These are phyloP conservation scores for Parazoanthus atlanticus DNA, from an alignment of 92 coral and sea anemone genomes.

Conservation along the genomic window DNA sequence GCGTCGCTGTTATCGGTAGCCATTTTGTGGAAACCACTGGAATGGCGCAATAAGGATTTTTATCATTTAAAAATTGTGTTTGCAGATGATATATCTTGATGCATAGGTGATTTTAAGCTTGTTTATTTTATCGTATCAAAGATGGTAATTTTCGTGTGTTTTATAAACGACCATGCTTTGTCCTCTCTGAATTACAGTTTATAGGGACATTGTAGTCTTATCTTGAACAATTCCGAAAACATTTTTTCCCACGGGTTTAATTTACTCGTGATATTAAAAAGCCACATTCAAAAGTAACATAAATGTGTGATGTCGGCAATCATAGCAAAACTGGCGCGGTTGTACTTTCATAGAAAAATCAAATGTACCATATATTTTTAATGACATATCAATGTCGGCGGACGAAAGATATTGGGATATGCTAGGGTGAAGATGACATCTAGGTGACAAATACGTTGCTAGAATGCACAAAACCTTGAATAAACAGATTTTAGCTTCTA, in stretches of 20 bases:
- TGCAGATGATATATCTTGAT: no score
- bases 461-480: neutral
- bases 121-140: no score
- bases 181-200: neutral
- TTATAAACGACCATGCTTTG: no score
- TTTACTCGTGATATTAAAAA: neutral
- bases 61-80: no score
- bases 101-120: no score
- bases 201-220: neutral
- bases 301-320: neutral
- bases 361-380: neutral
- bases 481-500: neutral
- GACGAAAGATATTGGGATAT: neutral
- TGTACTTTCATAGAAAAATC: neutral
- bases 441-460: neutral
- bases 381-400: conserved; percentile 17
- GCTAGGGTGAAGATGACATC: neutral
- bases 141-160: no score
- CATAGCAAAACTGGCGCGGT: neutral
- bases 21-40: no score
- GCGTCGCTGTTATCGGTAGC: no score
- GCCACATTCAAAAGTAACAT: neutral
- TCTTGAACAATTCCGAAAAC: neutral
- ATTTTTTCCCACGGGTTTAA: neutral
- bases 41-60: no score